Base-by-base conservation (phyloP, 2,797 vertebrate genomes). In the Tympanoctomys barrerae region DNA sequence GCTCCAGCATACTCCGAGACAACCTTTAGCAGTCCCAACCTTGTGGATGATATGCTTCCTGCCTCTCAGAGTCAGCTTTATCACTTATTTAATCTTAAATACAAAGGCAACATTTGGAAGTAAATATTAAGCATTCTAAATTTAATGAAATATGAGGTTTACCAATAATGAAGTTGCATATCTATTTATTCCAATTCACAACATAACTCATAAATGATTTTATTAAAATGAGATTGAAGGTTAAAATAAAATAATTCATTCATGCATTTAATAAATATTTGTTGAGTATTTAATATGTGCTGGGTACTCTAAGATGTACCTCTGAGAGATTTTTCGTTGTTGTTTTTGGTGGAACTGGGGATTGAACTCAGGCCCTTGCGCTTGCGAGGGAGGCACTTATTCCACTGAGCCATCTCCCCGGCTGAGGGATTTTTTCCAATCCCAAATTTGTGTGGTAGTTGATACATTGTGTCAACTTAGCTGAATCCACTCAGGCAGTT, bases 1-100 rank as follows among this genome's bases (percentile, higher is more conserved):
- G 98, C 96, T 97, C 90, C 97, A 86, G 98, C 91, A 91, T 98
- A 94, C 97, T 98, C 98, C 98, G 98, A 98, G 98, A 98, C 98
- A 98, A 94, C 96, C 97, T 97, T 94, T 96, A 95, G 73, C 97
- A 94, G 92, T 97, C 81, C 97, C 97, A 97, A 96, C 73, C 87
- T 91, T 96, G 97, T 96, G 89, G 95, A 97, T 97, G 97, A 94
- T 96, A 95, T 96, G 97, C 95, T 97, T 98, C 95, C 95, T 96
- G 94, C 96, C 92, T 96, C 89, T 87, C 95, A 97, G 97, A 96
- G 97, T 93, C 96, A 94, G 61, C 64, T 22, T 95, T 95, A 71
- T 26, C 46, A 86, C 68, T 54, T 33, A 54, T 70, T 52, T 54
- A 86, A 70, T 54, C 33, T 86, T 86, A 54, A 86, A n/a, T 36